Evolutionary conservation across 2,888 invertebrate species (phyloP), one percentile per base, ranked within the genome.

Genomic region (Lasioglossum leucozonium): DNA sequence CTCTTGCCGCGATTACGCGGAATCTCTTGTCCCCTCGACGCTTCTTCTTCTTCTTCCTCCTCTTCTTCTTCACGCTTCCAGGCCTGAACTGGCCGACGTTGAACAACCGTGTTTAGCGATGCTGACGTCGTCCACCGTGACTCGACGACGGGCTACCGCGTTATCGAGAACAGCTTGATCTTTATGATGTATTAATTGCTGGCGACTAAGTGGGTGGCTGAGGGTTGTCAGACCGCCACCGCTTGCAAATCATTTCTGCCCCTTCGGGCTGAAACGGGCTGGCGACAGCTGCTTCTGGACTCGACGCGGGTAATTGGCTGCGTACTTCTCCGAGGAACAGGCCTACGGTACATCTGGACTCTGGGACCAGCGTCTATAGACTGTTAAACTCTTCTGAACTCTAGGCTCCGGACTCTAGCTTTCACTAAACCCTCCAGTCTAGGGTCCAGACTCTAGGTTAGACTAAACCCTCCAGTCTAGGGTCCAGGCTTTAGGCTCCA

Each of bases 1-100:
- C 84, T 71, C 85, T 71, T 62, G 62, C 47, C 77, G 62, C 90
- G 91, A 92, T 92, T 92, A 90, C 90, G 87, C 85, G 88, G 91
- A 92, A 92, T 87, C 89, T 88, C 89, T 87, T 87, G 84, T 84
- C 83, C 80, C 84, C 51, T 65, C 76, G 3, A 11, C 62, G 26
- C 62, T 62, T 30, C 62, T 30, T n/a, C 30, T 30, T 30, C 65
- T 47, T 26, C 30, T 34, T 55, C 67, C 34, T 62, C 67, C 75
- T 73, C 55, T 81, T 87, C 87, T 89, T 51, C 51, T 51, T 89
- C 87, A 67, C 87, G 79, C 77, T 51, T n/a, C 77, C 62, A 26
- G 75, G 77, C 71, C 71, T 72, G 67, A 72, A 72, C 73, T 37
- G 79, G 55, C n/a, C 51, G 51, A 51, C 51, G 62, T 71, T 55